Conservation (phyloP, 2,888 invertebrate genomes). For the Phytoseiulus persimilis region DNA sequence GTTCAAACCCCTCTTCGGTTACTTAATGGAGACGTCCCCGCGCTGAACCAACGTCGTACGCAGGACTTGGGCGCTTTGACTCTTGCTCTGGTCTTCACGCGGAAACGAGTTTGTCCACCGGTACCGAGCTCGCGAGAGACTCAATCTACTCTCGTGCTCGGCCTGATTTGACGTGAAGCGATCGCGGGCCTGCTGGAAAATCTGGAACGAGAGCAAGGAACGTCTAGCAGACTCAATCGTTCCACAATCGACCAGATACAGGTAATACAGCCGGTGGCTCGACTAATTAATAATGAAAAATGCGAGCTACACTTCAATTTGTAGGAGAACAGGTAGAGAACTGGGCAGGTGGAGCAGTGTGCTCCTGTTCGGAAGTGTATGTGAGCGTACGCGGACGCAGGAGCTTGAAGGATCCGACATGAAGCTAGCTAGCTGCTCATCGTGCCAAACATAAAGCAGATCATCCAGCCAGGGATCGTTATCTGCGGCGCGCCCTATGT, state of each 20-base stretch:
- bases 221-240: not conserved
- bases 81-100: too few relatives aligned
- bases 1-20: too few relatives aligned
- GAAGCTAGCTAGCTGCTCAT: not conserved
- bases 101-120: not conserved
- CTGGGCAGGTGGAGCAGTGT: not conserved
- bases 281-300: conserved; percentile 5
- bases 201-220: not conserved
- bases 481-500: conserved; percentile 11
- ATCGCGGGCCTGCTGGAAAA: not conserved
- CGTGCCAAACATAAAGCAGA: conserved; percentile 5
- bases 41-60: too few relatives aligned
- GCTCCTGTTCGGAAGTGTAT: not conserved
- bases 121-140: not conserved
- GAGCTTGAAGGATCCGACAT: not conserved
- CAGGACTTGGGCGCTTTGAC: too few relatives aligned
- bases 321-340: not conserved
- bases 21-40: too few relatives aligned
- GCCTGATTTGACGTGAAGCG: not conserved
- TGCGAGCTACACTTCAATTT: not conserved
- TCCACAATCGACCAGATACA: not conserved
- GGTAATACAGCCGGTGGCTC: not conserved
- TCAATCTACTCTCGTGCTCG: not conserved
- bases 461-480: not conserved
- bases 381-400: not conserved